Percentiles rank a stretch among this genome's conserved stretches.
Conservation (phyloP, 2,113 vertebrate species). For the Pleuronectes platessa region DNA sequence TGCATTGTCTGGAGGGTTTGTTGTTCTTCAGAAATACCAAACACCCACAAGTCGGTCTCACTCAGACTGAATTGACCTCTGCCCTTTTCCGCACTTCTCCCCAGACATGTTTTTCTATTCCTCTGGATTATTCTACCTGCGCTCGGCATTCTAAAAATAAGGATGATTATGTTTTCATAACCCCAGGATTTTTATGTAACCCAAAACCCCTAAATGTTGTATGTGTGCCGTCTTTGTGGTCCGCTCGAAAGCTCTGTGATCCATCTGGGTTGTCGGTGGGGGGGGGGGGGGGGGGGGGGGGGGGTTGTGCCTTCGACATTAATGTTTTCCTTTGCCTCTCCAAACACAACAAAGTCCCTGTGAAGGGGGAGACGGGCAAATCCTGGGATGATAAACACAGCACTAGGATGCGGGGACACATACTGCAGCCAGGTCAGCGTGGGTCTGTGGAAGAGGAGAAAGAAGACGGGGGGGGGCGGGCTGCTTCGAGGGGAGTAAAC, state of each 20-base stretch:
- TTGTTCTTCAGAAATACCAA: slow-evolving; percentile 45
- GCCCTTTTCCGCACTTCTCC: slow-evolving; percentile 1
- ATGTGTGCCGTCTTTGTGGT: slow-evolving; percentile 16
- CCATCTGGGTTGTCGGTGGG: slow-evolving; percentile 71
- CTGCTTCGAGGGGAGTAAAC: slow-evolving; percentile 75
- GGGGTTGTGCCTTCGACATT: neutral
- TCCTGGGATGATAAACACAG: slow-evolving; percentile 69
- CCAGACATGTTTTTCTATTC: slow-evolving; percentile 23
- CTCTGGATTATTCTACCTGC: slow-evolving; percentile 13
- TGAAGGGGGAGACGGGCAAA: slow-evolving; percentile 55
- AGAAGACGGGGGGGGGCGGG: slow-evolving; percentile 6
- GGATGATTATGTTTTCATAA: slow-evolving; percentile 29
- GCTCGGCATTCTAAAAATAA: slow-evolving; percentile 4
- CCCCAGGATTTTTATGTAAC: slow-evolving; percentile 18
- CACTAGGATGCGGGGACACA: slow-evolving; percentile 52
- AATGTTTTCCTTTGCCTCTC: slow-evolving; percentile 47
- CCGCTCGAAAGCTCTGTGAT: slow-evolving; percentile 13
- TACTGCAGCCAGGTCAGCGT: slow-evolving; percentile 64
- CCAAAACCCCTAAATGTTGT: slow-evolving; percentile 24
- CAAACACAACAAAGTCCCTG: slow-evolving; percentile 78
- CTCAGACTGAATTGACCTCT: slow-evolving; percentile 49
- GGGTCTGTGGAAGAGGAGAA: slow-evolving; percentile 46
- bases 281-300: slow-evolving; percentile 29
- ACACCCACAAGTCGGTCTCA: slow-evolving; percentile 43
- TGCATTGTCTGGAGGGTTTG: slow-evolving; percentile 44